Conservation (phyloP, 1,140 invertebrate species). For the Homalodisca vitripennis region DNA sequence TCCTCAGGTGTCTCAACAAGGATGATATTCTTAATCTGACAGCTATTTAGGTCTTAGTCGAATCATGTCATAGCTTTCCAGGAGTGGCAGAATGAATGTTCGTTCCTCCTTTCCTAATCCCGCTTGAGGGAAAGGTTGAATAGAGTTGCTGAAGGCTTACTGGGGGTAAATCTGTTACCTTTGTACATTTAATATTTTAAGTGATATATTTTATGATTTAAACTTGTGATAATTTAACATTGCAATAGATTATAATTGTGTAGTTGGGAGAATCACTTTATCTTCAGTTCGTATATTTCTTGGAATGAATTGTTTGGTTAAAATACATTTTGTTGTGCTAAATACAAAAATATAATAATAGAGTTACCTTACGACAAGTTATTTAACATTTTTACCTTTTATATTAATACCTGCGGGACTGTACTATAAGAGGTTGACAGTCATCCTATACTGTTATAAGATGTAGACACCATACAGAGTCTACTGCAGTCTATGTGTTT, state of each 20-base stretch:
- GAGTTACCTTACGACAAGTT: too few relatives aligned
- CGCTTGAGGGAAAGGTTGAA: slow-evolving; percentile 3
- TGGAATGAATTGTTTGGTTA: too few relatives aligned
- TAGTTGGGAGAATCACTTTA: background rate
- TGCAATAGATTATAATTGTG: slow-evolving; percentile 15
- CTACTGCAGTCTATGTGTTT: too few relatives aligned
- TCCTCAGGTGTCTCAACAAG: background rate
- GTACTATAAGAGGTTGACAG: too few relatives aligned
- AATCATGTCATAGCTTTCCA: slow-evolving; percentile 1
- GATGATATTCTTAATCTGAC: background rate
- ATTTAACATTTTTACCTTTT: too few relatives aligned
- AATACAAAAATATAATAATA: too few relatives aligned
- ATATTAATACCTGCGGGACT: too few relatives aligned
- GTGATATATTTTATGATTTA: slow-evolving; percentile 19
- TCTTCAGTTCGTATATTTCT: too few relatives aligned
- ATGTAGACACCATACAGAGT: too few relatives aligned
- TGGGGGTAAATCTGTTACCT: slow-evolving; percentile 13
- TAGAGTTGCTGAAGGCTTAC: background rate
- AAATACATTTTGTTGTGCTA: too few relatives aligned
- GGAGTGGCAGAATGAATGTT: background rate
- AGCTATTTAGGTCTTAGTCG: background rate
- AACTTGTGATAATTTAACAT: slow-evolving; percentile 22
- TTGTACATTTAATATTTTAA: background rate
- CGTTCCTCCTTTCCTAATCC: background rate
- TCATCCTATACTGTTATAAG: too few relatives aligned